A percentile compares a stretch with the other conserved stretches of the same genome.
phyloP scores from a whole-genome alignment of 2,113 vertebrate species.

The Passer montanus region DNA sequence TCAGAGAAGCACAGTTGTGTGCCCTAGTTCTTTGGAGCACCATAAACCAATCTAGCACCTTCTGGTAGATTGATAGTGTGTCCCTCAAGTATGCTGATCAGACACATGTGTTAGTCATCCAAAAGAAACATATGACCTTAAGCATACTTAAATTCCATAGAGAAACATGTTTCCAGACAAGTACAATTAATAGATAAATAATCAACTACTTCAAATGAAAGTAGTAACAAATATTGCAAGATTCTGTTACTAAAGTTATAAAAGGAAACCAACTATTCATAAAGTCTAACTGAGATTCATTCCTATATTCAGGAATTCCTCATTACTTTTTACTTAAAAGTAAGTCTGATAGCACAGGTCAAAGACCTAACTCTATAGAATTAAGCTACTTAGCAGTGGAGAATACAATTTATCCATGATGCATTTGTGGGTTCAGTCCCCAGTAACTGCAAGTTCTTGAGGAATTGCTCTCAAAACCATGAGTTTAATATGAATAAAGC shows the following conservation, averaged over 20 bases:
- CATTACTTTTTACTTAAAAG: neutral
- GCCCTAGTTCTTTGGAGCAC: neutral
- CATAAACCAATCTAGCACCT: neutral
- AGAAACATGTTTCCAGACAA: neutral
- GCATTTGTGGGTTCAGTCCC: neutral
- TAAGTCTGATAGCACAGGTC: neutral
- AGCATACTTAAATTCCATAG: neutral
- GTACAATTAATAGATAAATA: neutral
- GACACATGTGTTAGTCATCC: rapidly evolving
- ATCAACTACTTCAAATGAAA: neutral
- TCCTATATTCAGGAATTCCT: neutral
- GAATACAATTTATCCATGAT: neutral
- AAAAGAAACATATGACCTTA: neutral
- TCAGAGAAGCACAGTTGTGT: neutral
- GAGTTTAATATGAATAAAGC: neutral
- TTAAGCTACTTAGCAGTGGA: neutral
- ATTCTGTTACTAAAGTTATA: neutral
- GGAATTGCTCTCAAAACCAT: neutral
- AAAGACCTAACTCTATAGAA: neutral
- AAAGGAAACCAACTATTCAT: neutral
- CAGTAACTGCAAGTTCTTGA: neutral
- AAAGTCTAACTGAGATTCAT: neutral
- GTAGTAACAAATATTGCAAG: neutral
- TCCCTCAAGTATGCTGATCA: neutral
- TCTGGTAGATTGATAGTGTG: neutral